A percentile compares a stretch with the other conserved stretches of the same genome.
These are phyloP conservation scores for Minunthozetes semirufus DNA, from an alignment of 2,888 invertebrate species.

Conservation along the genomic window DNA sequence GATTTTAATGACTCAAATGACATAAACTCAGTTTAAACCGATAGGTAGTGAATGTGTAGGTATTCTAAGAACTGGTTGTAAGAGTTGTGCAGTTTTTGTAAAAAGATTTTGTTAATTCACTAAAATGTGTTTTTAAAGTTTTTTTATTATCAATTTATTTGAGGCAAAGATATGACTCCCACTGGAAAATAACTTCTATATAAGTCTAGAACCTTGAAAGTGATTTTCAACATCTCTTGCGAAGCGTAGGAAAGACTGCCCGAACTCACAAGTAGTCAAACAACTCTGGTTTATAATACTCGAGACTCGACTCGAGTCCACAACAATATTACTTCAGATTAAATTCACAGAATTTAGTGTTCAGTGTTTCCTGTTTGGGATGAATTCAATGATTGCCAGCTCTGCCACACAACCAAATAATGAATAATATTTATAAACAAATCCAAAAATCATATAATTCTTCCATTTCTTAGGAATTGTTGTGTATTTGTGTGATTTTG, in stretches of 20 bases:
- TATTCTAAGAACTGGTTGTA: not conserved
- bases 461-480: not conserved
- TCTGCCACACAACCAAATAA: conserved; percentile 23
- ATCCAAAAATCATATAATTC: not conserved
- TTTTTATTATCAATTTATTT: not conserved
- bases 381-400: not conserved
- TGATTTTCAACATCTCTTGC: conserved; percentile 8
- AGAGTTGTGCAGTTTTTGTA: not conserved
- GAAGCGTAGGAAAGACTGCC: conserved; percentile 25
- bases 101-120: not conserved
- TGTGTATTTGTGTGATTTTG: not conserved
- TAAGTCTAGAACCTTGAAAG: conserved; percentile 28
- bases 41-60: not conserved
- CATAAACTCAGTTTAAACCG: too few relatives aligned
- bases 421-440: conserved; percentile 16
- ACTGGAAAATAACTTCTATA: conserved; percentile 13
- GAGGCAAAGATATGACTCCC: conserved; percentile 13
- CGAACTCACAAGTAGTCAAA: not conserved
- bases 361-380: conserved; percentile 12
- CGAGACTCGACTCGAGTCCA: too few relatives aligned
- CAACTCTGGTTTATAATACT: not conserved
- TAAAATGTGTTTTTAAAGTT: not conserved
- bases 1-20: too few relatives aligned
- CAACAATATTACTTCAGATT: not conserved
- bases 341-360: not conserved